These are phyloP conservation scores for Acheta domesticus DNA, from an alignment of 2,888 invertebrate species.

Conservation along the genomic window DNA sequence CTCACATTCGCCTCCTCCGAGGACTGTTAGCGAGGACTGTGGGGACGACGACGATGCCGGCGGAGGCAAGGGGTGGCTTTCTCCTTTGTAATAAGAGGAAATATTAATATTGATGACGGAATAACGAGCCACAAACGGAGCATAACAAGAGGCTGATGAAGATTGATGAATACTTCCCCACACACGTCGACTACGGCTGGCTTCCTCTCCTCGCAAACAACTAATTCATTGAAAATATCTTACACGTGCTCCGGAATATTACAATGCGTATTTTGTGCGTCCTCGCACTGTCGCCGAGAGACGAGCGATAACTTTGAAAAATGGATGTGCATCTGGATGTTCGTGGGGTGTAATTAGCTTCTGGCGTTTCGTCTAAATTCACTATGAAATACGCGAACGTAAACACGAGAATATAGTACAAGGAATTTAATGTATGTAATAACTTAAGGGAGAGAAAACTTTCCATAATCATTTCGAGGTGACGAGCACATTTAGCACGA, in stretches of 20 bases:
- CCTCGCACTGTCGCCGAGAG: not conserved
- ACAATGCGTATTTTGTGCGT: not conserved
- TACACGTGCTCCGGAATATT: not conserved
- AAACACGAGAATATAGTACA: no score
- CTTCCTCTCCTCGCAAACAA: constrained; percentile 4
- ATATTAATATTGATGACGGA: constrained; percentile 18
- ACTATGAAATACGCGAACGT: no score
- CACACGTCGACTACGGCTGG: not conserved
- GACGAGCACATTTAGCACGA: no score
- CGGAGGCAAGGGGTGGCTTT: not conserved
- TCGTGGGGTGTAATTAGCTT: not conserved
- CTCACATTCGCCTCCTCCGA: no score
- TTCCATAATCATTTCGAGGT: no score
- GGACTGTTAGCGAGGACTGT: no score
- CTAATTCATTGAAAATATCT: not conserved
- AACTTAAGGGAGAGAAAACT: no score
- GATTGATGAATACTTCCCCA: constrained; percentile 2
- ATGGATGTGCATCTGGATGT: not conserved
- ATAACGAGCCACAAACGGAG: constrained; percentile 18
- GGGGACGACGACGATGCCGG: not conserved
- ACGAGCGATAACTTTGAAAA: not conserved
- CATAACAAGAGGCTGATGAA: constrained; percentile 18
- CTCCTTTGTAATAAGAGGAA: not conserved
- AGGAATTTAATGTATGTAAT: no score
- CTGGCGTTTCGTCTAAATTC: no score